Percentiles rank a stretch among this genome's conserved stretches.
phyloP scores from a whole-genome alignment of 2,113 vertebrate genomes.

The Lucifuga dentata region DNA sequence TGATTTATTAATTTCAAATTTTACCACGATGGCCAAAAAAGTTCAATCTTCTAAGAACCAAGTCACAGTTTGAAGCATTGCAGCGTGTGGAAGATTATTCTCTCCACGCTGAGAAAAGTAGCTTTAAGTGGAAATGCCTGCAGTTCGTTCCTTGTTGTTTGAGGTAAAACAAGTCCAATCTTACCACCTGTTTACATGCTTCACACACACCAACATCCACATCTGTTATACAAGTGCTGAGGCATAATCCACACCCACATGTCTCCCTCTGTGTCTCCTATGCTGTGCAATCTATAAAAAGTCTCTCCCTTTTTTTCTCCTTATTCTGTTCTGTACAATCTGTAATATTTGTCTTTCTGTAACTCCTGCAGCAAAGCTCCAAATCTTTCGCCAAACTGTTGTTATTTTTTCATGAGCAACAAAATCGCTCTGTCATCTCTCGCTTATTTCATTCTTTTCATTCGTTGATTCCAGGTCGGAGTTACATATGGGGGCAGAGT shows the following conservation, averaged over 20 bases:
- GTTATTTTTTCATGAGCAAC: too few relatives aligned
- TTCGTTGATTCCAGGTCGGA: too few relatives aligned
- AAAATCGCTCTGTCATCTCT: too few relatives aligned
- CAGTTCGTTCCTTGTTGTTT: slow-evolving; percentile 9
- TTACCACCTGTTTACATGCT: slow-evolving; percentile 37
- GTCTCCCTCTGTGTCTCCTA: too few relatives aligned
- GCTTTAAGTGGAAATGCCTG: not conserved
- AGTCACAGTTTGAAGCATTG: slow-evolving; percentile 9
- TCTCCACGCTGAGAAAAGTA: not conserved
- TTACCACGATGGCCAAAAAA: not conserved
- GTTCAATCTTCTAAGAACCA: not conserved
- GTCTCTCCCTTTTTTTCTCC: slow-evolving; percentile 27
- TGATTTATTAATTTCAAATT: slow-evolving; percentile 1
- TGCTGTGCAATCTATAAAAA: too few relatives aligned
- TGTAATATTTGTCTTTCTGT: too few relatives aligned
- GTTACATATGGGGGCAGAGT: too few relatives aligned
- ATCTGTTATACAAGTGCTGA: slow-evolving; percentile 30
- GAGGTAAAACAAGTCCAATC: slow-evolving; percentile 23
- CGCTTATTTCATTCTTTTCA: too few relatives aligned
- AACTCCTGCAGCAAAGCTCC: too few relatives aligned
- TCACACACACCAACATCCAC: slow-evolving; percentile 31
- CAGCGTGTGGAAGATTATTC: not conserved
- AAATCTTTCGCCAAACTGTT: too few relatives aligned
- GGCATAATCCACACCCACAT: slow-evolving; percentile 29
- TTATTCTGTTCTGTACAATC: slow-evolving; percentile 2